phyloP scores from a whole-genome alignment of 2,797 vertebrate genomes.

The Eurystomus glaucurus region DNA sequence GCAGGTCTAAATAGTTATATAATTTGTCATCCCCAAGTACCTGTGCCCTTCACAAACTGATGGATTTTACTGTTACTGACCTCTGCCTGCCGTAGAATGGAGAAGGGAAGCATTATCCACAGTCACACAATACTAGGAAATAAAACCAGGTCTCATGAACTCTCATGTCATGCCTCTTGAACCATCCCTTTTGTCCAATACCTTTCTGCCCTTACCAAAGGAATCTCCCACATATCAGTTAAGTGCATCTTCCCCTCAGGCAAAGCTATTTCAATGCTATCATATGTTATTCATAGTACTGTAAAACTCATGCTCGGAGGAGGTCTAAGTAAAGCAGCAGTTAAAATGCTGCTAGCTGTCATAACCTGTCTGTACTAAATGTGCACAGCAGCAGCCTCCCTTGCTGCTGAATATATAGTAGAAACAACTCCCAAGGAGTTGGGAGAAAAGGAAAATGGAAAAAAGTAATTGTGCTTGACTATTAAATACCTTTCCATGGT shows the following conservation, averaged over 20 bases:
- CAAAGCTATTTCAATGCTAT: not conserved
- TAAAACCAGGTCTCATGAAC: not conserved
- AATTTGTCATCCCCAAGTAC: not conserved
- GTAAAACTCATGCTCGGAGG: not conserved
- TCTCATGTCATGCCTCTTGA: not conserved
- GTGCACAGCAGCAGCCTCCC: not conserved
- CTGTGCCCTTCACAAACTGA: not conserved
- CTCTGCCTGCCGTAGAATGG: not conserved
- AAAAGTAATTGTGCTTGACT: not conserved
- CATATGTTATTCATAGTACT: not conserved
- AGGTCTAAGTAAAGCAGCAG: not conserved
- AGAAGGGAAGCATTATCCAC: not conserved
- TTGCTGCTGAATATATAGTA: not conserved
- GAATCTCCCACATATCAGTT: not conserved
- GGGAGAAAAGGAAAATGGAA: not conserved
- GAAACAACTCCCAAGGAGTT: not conserved
- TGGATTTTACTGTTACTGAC: not conserved
- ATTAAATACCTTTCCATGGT: not conserved
- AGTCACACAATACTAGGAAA: not conserved
- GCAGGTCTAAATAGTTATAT: not conserved
- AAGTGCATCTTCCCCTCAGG: not conserved
- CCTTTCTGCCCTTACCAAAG: not conserved
- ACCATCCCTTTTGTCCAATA: not conserved
- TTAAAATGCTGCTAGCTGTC: not conserved
- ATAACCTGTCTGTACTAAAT: not conserved